These are phyloP conservation scores for Narcine bancroftii DNA, from an alignment of 2,113 vertebrate species.

Conservation along the genomic window DNA sequence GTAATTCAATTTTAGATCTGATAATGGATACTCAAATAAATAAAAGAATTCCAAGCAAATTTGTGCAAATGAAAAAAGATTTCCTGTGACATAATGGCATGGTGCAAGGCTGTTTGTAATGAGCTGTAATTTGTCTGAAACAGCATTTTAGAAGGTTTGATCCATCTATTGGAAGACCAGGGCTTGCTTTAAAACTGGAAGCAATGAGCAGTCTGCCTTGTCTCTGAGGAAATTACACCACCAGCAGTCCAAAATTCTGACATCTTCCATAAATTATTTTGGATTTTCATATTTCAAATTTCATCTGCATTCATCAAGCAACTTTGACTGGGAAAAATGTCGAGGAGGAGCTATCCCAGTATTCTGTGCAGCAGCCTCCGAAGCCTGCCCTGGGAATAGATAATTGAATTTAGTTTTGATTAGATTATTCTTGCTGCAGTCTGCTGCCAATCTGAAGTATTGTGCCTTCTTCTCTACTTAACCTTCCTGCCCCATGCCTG, in stretches of 20 bases:
- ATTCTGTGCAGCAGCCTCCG: constrained; percentile 82
- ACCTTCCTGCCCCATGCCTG: constrained; percentile 94
- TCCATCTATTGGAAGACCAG: constrained; percentile 65
- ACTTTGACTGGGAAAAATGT: constrained; percentile 77
- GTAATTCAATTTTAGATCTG: constrained; percentile 97
- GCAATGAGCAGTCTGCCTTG: constrained; percentile 67
- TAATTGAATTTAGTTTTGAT: constrained; percentile 99
- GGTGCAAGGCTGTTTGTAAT: constrained; percentile 95
- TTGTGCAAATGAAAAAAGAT: constrained; percentile 99
- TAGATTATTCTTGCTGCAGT: constrained; percentile 99
- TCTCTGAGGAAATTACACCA: constrained; percentile 77
- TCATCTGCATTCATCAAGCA: constrained; percentile 98
- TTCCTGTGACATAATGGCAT: constrained; percentile 94
- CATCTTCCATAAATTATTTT: constrained; percentile 99
- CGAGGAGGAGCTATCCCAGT: constrained; percentile 79
- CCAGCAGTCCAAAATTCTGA: constrained; percentile 84
- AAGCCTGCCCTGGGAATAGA: constrained; percentile 89
- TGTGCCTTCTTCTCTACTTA: constrained; percentile 99
- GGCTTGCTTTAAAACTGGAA: constrained; percentile 61
- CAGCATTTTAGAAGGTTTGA: constrained; percentile 75
- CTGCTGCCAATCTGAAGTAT: constrained; percentile 99
- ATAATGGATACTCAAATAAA: constrained; percentile 98
- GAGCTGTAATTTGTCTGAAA: constrained; percentile 99
- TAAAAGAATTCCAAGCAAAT: constrained; percentile 98
- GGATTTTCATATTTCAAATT: constrained; percentile 99